These are phyloP conservation scores for Natrix natrix DNA, from an alignment of 2,797 vertebrate genomes.

Conservation along the genomic window DNA sequence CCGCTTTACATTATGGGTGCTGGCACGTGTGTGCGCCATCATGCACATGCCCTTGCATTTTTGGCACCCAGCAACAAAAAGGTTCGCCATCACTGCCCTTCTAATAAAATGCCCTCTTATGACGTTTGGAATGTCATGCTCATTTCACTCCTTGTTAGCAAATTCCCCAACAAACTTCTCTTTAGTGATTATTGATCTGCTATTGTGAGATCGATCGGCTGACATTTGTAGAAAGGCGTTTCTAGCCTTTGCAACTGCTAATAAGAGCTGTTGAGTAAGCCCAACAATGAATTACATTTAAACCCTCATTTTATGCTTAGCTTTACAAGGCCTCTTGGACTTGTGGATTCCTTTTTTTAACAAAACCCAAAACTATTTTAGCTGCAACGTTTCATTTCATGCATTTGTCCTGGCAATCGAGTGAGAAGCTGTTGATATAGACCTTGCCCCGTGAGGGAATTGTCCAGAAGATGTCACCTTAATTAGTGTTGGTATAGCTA, in stretches of 20 bases:
- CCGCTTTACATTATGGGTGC: too few relatives aligned
- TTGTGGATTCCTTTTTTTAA: not conserved
- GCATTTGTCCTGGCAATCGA: not conserved
- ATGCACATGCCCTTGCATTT: too few relatives aligned
- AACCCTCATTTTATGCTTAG: not conserved
- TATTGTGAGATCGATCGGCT: not conserved
- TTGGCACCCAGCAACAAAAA: too few relatives aligned
- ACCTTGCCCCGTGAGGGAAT: not conserved
- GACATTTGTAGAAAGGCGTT: not conserved
- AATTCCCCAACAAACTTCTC: not conserved
- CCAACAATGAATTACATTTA: not conserved
- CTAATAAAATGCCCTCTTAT: not conserved
- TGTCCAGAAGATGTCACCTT: not conserved
- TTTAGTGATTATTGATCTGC: not conserved
- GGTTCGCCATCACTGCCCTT: too few relatives aligned
- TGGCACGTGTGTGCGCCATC: too few relatives aligned
- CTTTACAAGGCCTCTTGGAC: not conserved
- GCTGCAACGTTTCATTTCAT: not conserved
- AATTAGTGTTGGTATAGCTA: not conserved
- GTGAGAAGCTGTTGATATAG: not conserved
- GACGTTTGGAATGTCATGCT: not conserved
- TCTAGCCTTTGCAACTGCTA: not conserved
- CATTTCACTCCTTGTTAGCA: not conserved
- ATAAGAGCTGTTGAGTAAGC: not conserved
- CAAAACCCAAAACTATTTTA: not conserved